Base-by-base conservation (phyloP, 2,113 vertebrate species). In the Zosterops lateralis region DNA sequence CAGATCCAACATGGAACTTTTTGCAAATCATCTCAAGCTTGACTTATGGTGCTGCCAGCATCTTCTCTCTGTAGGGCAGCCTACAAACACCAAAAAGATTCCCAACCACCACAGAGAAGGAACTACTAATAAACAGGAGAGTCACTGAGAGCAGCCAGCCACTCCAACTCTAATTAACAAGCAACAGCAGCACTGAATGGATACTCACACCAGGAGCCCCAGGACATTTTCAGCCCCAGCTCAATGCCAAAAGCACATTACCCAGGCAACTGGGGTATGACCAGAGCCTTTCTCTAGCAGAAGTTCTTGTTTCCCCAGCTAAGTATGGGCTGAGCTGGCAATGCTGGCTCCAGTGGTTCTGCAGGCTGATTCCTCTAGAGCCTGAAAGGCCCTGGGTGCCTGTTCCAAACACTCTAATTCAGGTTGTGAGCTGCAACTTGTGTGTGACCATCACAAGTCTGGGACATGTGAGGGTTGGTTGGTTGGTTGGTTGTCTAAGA, bases 391-490 rank as follows among this genome's bases (percentile, higher is more conserved):
- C 16, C 17, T 29, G 32, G 25, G 42, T 68, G n/a, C 14, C 67
- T 65, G 17, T 65, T 44, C 17, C 8, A 64, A 56, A 58, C 72
- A 44, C 29, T 62, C 17, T 25, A 26, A 14, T 3, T 60, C 67
- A 25, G 4, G 5, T 3, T 29, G 8, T 24, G 36, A 85, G 44
- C 38, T 75, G 57, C 32, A 84, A 16, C 38, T 38, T 38, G 38
- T 38, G 32, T 21, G 44, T 12, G 40, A 31, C 28, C 0, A 0
- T n/a, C 77, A 19, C 0, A 0, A 38, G 7, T 50, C 54, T 82
- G 44, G 17, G 36, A 32, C 26, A 36, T 2, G 0, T 26, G 21
- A 11, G 5, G 58, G 20, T 19, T 8, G 20, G 13, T 6, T 38
- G 36, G 34, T 36, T 36, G 34, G 36, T 38, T 65, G 61, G 9